Conservation (phyloP, 2,113 vertebrate genomes). For the Crotalus tigris region DNA sequence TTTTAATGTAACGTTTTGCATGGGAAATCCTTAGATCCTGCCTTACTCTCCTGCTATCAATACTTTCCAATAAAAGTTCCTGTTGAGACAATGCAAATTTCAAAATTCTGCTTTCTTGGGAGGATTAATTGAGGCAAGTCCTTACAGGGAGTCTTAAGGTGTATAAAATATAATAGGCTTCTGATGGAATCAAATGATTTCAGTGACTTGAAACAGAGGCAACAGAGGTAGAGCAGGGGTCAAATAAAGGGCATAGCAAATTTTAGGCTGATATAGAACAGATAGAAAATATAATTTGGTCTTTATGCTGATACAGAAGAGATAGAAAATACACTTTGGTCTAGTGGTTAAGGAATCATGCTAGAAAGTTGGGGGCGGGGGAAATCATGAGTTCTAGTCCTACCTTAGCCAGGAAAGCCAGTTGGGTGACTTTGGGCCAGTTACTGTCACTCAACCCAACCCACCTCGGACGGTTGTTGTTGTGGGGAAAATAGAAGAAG, state of each 20-base stretch:
- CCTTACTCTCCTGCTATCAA: too few species aligned
- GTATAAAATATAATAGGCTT: neutral
- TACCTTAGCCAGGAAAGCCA: neutral
- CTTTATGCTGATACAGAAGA: too few species aligned
- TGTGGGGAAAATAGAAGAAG: neutral
- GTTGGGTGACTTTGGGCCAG: neutral
- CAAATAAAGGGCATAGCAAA: neutral
- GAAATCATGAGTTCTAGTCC: neutral
- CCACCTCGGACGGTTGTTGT: neutral
- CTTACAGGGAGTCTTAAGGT: neutral
- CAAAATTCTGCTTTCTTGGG: too few species aligned
- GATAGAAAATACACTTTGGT: neutral
- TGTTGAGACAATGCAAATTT: too few species aligned
- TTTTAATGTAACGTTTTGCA: too few species aligned
- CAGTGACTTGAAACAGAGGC: neutral
- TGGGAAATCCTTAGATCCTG: too few species aligned
- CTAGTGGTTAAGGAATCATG: neutral
- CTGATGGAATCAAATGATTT: neutral
- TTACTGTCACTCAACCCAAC: neutral
- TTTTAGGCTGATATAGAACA: neutral
- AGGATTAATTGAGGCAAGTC: too few species aligned
- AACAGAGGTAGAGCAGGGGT: neutral
- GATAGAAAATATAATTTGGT: neutral
- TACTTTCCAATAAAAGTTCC: too few species aligned
- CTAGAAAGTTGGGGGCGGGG: neutral